These are phyloP conservation scores for Peromyscus maniculatus DNA, from an alignment of 2,113 vertebrate genomes.

Conservation along the genomic window DNA sequence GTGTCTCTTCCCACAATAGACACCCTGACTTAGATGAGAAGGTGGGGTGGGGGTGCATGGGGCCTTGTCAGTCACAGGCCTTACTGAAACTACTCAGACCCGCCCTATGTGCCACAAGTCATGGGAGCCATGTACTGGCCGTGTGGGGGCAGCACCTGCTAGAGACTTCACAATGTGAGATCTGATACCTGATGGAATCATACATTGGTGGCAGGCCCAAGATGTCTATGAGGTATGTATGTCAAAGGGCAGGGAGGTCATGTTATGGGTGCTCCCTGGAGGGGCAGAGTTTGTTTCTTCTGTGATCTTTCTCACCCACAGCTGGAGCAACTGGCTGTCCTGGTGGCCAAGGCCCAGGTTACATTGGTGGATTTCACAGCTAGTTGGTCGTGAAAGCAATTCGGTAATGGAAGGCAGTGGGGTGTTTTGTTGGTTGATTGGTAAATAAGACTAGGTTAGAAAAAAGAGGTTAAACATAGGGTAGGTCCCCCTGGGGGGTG, in stretches of 20 bases:
- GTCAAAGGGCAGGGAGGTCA: neutral
- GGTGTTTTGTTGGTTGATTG: neutral
- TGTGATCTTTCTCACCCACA: neutral
- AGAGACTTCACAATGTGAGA: neutral
- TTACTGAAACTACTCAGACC: neutral
- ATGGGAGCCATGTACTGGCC: neutral
- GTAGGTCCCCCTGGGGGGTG: neutral
- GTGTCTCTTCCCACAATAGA: neutral
- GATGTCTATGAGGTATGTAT: neutral
- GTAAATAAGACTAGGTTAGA: neutral
- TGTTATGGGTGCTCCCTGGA: accelerated
- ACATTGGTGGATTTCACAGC: neutral
- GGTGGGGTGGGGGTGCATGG: neutral
- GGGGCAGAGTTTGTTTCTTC: neutral
- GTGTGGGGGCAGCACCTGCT: neutral
- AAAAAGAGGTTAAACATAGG: neutral
- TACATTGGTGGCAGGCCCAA: too few relatives aligned
- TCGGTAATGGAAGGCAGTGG: neutral
- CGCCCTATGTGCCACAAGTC: neutral
- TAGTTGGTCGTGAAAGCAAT: conserved; percentile 31
- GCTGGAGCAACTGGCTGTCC: too few relatives aligned
- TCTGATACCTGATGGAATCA: neutral
- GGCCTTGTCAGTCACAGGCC: neutral
- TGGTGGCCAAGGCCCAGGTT: neutral
- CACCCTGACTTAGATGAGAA: neutral